phyloP scores from a whole-genome alignment of 2,797 vertebrate genomes.

The Tolypeutes matacus region DNA sequence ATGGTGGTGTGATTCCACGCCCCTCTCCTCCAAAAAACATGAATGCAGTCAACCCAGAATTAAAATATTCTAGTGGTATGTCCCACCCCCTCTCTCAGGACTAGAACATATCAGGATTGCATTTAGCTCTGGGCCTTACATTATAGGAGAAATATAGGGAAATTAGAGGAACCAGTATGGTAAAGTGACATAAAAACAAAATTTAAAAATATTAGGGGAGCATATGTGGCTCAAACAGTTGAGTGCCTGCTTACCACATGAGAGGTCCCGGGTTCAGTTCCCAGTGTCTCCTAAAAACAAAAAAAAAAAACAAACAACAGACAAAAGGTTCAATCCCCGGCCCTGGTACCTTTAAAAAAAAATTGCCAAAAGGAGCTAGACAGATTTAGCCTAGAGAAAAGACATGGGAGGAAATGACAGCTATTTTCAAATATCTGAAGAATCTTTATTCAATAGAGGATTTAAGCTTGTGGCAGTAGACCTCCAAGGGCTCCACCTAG shows the following conservation, averaged over 20 bases:
- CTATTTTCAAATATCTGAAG: not conserved
- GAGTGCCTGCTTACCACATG: no score
- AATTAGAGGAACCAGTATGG: not conserved
- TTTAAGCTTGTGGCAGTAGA: not conserved
- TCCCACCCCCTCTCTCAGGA: not conserved
- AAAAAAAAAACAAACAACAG: no score
- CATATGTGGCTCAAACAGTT: no score
- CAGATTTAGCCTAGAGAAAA: not conserved
- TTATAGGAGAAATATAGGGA: not conserved
- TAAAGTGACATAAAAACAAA: not conserved
- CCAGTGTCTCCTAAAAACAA: no score
- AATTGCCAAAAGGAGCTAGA: not conserved
- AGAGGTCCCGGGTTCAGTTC: no score
- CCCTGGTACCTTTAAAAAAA: not conserved
- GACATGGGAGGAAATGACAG: not conserved
- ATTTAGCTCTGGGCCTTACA: not conserved
- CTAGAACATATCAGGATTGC: not conserved
- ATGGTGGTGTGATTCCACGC: not conserved
- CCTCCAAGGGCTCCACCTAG: not conserved
- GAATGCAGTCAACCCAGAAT: not conserved
- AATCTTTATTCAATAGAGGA: not conserved
- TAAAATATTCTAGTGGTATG: not conserved
- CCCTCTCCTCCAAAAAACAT: not conserved
- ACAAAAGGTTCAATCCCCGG: no score
- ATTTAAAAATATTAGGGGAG: not conserved